Percentiles rank a stretch among this genome's conserved stretches.
phyloP scores from a whole-genome alignment of 2,113 vertebrate genomes.

The Pelecanoides urinatrix region DNA sequence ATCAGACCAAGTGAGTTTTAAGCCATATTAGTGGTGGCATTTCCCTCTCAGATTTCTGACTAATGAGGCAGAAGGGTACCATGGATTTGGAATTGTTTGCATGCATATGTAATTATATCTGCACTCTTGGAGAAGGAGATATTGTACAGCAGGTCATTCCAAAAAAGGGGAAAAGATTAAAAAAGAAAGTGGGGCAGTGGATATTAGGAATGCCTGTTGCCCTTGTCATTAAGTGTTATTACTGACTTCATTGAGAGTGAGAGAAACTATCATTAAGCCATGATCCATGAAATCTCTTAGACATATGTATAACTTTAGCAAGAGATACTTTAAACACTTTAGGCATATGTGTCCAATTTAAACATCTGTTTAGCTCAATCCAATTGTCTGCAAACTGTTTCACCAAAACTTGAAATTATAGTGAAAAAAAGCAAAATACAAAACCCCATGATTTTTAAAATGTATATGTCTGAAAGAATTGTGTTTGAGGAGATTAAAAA shows the following conservation, averaged over 20 bases:
- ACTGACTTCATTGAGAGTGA: neutral
- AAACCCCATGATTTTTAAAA: neutral
- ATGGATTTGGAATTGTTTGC: neutral
- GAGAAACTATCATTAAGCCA: neutral
- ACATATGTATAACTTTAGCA: neutral
- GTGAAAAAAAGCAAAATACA: neutral
- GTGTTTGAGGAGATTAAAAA: neutral
- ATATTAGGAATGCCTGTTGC: neutral
- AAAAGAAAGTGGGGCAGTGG: neutral
- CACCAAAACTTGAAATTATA: neutral
- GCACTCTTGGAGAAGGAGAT: neutral
- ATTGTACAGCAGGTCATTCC: neutral
- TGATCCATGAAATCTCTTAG: neutral
- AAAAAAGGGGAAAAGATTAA: neutral
- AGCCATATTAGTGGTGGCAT: neutral
- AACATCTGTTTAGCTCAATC: neutral
- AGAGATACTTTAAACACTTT: neutral
- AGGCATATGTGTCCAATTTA: neutral
- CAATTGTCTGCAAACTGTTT: neutral
- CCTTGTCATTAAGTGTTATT: neutral
- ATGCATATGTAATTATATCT: neutral
- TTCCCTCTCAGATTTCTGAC: slow-evolving; percentile 18
- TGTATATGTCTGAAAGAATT: neutral
- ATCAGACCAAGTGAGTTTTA: slow-evolving; percentile 13
- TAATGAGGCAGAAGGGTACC: slow-evolving; percentile 8